Evolutionary conservation across 2,113 vertebrate species (phyloP), one percentile per base, ranked within the genome.

Genomic region (Rhea americana): DNA sequence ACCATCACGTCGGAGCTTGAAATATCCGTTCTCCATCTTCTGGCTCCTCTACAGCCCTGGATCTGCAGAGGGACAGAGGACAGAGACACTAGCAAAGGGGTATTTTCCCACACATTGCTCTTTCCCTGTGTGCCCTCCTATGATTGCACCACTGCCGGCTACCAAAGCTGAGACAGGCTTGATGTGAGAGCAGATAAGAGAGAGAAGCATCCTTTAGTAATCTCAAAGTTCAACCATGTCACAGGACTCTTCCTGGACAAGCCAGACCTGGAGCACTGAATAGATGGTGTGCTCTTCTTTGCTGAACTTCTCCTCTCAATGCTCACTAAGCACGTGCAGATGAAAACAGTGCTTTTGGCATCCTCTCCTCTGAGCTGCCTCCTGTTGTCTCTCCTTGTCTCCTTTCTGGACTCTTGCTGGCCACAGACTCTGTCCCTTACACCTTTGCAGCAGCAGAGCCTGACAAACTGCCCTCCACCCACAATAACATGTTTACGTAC

Each of bases 11-110:
- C 72, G 65, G 85, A 24, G 11, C 4, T 2, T 28, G 76, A n/a
- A 51, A 62, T 0, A 24, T 35, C 59, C 13, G 12, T 63, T 87
- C 39, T 78, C 39, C 13, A 15, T 17, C 59, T 41, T 22, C 11
- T 0, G 1, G 37, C 41, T 71, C 32, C 41, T 53, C n/a, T 2
- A 1, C 21, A 0, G 1, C 13, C 9, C 26, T 72, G 13, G 11
- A 6, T n/a, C 13, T 1, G 0, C 21, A 70, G 58, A 59, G 32
- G 10, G 48, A 22, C 48, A 21, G 10, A 81, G 56, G 39, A 41
- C 39, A 43, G 43, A 25, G 53, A 9, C 18, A 35, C 3, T 8
- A 1, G 1, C 30, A 13, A 2, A 51, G 20, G 9, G 12, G 26
- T 47, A 16, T 21, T 79, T 24, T 82, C 43, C 41, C n/a, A 20